phyloP scores from a whole-genome alignment of 2,113 vertebrate species.

The Chrysemys picta region DNA sequence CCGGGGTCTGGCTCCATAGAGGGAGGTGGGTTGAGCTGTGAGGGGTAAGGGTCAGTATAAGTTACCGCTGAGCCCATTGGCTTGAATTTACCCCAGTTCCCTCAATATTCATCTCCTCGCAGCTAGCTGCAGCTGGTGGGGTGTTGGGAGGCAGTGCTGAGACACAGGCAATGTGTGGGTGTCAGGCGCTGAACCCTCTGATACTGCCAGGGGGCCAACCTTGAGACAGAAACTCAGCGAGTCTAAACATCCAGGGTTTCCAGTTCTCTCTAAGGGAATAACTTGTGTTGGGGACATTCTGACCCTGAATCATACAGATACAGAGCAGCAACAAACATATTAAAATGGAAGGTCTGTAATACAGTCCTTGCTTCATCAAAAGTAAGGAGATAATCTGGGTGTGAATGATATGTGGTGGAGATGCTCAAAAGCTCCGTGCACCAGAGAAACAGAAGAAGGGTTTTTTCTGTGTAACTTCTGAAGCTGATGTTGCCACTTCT shows the following conservation, averaged over 20 bases:
- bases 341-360: neutral
- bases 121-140: no score
- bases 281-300: neutral
- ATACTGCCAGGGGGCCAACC: neutral
- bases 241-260: neutral
- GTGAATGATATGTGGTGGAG: neutral
- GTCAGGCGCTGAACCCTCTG: neutral
- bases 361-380: neutral
- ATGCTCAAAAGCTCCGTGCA: neutral
- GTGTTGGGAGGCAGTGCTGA: neutral
- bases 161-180: neutral
- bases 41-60: neutral
- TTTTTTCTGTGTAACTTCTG: neutral
- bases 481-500: no score
- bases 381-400: neutral
- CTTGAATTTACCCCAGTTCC: neutral
- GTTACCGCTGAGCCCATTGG: neutral
- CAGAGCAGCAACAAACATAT: neutral
- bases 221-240: neutral
- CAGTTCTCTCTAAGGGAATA: neutral
- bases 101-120: neutral
- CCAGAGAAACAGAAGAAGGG: neutral
- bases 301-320: fast-evolving
- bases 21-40: neutral
- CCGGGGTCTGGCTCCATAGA: neutral